phyloP scores from a whole-genome alignment of 37 sponge, comb jelly and placozoan genomes.

The Cliona cf. orientalis region DNA sequence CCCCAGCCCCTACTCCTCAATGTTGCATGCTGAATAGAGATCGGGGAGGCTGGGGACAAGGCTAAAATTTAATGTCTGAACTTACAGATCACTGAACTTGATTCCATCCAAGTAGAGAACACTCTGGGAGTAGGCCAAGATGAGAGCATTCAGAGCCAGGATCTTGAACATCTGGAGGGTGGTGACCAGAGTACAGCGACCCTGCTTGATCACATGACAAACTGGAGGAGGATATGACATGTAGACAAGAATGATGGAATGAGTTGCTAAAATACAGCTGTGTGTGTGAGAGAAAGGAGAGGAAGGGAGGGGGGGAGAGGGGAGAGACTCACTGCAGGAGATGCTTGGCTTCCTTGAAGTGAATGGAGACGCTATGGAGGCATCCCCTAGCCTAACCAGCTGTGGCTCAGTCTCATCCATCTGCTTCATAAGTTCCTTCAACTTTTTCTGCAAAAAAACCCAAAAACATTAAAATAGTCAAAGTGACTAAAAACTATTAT shows the following conservation, averaged over 20 bases:
- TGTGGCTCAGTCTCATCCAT: constrained; percentile 66
- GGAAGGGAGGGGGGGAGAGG: no score
- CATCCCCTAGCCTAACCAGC: constrained; percentile 95
- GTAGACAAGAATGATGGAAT: background rate
- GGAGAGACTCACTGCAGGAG: constrained; percentile 75
- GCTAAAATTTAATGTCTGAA: background rate
- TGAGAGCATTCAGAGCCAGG: constrained; percentile 96
- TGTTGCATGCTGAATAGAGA: background rate
- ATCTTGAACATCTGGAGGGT: constrained; percentile 99
- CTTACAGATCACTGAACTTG: constrained; percentile 97
- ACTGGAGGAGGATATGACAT: constrained; percentile 32
- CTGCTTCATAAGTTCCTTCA: constrained; percentile 60
- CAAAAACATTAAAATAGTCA: background rate
- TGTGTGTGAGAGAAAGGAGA: no score
- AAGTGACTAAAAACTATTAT: background rate
- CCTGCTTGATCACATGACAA: constrained; percentile 90
- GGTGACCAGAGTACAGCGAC: constrained; percentile 96
- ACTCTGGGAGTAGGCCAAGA: constrained; percentile 97
- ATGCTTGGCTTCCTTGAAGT: constrained; percentile 86
- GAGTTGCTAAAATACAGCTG: no score
- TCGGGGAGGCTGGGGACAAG: background rate
- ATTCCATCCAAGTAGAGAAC: constrained; percentile 96
- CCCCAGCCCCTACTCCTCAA: background rate
- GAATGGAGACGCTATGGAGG: constrained; percentile 99
- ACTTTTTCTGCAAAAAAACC: constrained; percentile 22